Base-by-base conservation (phyloP, 2,113 vertebrate genomes). In the Arothron firmamentum region DNA sequence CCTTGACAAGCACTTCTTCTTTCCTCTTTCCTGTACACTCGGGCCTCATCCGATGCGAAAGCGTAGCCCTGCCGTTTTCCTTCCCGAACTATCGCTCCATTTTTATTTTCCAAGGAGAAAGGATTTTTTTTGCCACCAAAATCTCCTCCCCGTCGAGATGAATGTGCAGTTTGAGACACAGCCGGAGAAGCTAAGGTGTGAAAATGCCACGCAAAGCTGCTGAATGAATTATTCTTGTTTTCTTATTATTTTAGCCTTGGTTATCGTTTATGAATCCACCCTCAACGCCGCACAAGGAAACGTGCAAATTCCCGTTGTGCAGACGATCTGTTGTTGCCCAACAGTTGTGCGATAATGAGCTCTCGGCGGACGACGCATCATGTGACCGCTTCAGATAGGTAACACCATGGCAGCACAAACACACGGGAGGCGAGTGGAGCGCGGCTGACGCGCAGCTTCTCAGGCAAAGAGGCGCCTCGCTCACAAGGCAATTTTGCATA, bases 91-190 rank as follows among this genome's bases (percentile, higher is more conserved):
- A 88, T 88, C 85, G 86, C 80, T 75, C 75, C 56, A 21, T 61
- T 81, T 87, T 84, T 57, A 75, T 85, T 75, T 79, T 84, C 81
- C 85, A 82, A 84, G 85, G 85, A 85, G 79, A 80, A 82, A n/a
- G n/a, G n/a, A 83, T 85, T 81, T 70, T 85, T 87, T 84, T 77
- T 58, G 62, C 75, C 69, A 83, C 79, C 71, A 83, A 87, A 86
- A 88, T 86, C 81, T 86, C 78, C 75, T 85, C 79, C 83, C 79
- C 79, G 85, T 86, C 82, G 77, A 56, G 80, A 88, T 81, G 82
- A 28, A 28, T 28, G 4, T 28, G 25, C 34, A 10, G 11, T 12
- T 38, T 12, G 34, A 38, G 34, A 38, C 34, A 12, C 34, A 12
- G 34, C 34, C 11, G 11, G 34, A 38, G 34, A 38, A 12, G 34